Evolutionary conservation across 2,797 vertebrate species (phyloP).

Genomic region (Bothrops alternatus): DNA sequence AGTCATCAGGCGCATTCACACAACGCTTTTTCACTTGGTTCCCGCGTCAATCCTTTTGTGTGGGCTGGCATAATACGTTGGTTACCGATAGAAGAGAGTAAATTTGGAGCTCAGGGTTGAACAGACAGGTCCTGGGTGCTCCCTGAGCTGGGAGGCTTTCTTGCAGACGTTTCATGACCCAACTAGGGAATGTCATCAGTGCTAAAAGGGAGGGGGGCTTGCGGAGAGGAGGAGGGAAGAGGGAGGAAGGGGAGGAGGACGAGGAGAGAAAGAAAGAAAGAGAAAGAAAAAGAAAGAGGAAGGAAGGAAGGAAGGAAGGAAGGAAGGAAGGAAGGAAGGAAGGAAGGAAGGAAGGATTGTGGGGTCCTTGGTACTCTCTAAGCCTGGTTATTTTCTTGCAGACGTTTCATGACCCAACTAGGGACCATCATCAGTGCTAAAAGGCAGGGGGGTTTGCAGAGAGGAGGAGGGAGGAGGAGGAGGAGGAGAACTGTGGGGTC

Average conservation of each 20-base stretch:
- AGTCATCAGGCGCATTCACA: not conserved
- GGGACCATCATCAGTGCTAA: not conserved
- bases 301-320: no score
- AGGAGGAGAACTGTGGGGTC: no score
- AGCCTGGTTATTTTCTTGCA: not conserved
- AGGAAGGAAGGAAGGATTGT: no score
- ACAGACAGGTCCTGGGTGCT: not conserved
- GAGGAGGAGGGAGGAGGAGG: not conserved
- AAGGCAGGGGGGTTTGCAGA: no score
- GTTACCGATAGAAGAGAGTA: not conserved
- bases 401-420: not conserved
- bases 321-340: no score
- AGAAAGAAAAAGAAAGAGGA: accelerated
- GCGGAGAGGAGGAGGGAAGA: no score
- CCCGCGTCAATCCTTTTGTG: not conserved
- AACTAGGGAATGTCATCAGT: not conserved
- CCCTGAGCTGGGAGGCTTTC: not conserved
- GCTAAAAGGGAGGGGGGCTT: no score
- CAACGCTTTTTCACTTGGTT: no score
- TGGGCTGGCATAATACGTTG: not conserved
- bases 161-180: not conserved
- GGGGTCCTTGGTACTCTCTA: not conserved
- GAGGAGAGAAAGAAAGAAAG: no score
- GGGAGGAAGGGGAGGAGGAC: not conserved
- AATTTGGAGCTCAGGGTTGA: not conserved